Evolutionary conservation across 2,113 vertebrate species (phyloP).

Genomic region (Mastomys natalensis): DNA sequence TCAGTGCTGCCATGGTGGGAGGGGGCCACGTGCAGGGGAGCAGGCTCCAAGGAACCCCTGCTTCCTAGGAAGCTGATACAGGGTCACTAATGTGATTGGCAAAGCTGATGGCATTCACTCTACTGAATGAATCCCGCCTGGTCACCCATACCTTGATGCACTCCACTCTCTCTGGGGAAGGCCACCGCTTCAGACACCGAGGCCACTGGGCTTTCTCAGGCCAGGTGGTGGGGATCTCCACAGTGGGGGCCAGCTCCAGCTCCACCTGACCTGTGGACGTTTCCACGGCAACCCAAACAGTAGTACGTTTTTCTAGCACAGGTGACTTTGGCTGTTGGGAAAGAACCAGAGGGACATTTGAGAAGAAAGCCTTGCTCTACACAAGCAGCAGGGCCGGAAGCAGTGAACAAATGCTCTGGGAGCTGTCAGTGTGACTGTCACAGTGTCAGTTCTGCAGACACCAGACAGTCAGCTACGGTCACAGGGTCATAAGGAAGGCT

Average conservation of each 20-base stretch:
- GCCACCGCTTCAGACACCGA: constrained; percentile 88
- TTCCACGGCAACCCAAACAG: constrained; percentile 88
- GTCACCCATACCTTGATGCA: constrained; percentile 87
- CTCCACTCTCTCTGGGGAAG: constrained; percentile 85
- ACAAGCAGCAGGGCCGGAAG: background rate
- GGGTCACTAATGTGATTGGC: accelerated
- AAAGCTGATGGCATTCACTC: accelerated
- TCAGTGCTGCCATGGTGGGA: background rate
- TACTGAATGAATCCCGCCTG: background rate
- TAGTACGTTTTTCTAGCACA: constrained; percentile 83
- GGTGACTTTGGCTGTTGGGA: constrained; percentile 86
- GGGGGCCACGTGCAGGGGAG: background rate
- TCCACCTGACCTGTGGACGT: constrained; percentile 87
- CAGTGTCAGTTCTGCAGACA: background rate
- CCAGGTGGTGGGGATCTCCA: constrained; percentile 90
- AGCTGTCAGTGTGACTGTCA: background rate
- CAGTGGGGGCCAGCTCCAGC: constrained; percentile 88
- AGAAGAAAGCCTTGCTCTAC: background rate
- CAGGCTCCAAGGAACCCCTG: accelerated
- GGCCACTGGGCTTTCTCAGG: constrained; percentile 88
- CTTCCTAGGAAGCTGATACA: accelerated
- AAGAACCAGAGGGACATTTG: background rate
- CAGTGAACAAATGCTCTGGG: background rate
- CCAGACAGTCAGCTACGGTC: accelerated
- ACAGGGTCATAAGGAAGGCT: background rate